These are phyloP conservation scores for Heliconius congener DNA, from an alignment of 1,140 invertebrate species.

Conservation along the genomic window DNA sequence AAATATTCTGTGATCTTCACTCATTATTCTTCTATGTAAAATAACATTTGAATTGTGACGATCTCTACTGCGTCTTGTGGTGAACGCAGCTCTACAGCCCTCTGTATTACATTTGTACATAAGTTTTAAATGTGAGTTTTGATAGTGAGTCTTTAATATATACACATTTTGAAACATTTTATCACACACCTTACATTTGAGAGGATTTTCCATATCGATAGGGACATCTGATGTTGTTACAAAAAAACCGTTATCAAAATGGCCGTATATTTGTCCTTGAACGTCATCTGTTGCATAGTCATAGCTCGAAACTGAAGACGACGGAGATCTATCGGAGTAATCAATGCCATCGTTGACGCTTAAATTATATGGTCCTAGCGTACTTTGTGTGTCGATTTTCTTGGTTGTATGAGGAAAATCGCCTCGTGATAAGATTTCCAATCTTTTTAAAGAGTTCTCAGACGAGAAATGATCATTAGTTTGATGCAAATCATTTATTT, in stretches of 20 bases:
- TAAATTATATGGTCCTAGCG: slow-evolving; percentile 63
- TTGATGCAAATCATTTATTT: slow-evolving; percentile 39
- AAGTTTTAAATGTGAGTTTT: slow-evolving; percentile 96
- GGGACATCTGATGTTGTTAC: slow-evolving; percentile 90
- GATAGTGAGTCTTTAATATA: slow-evolving; percentile 97
- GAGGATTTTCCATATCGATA: slow-evolving; percentile 88
- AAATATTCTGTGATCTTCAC: slow-evolving; percentile 71
- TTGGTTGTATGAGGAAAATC: slow-evolving; percentile 84
- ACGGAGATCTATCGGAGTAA: slow-evolving; percentile 82
- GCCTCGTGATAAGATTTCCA: slow-evolving; percentile 91
- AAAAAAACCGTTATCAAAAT: slow-evolving; percentile 88
- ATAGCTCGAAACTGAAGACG: slow-evolving; percentile 83
- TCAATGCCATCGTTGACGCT: slow-evolving; percentile 73
- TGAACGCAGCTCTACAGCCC: slow-evolving; percentile 97
- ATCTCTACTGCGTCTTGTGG: slow-evolving; percentile 96
- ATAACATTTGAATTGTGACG: slow-evolving; percentile 96
- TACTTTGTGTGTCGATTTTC: slow-evolving; percentile 53
- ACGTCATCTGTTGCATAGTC: slow-evolving; percentile 82
- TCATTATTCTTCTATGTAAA: slow-evolving; percentile 93
- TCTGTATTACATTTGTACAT: slow-evolving; percentile 98
- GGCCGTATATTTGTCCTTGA: slow-evolving; percentile 84
- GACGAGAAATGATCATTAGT: slow-evolving; percentile 65
- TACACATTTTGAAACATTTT: slow-evolving; percentile 97
- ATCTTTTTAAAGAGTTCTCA: slow-evolving; percentile 87
- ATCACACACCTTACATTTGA: slow-evolving; percentile 94